Evolutionary conservation across 2,797 vertebrate species (phyloP), one percentile per base, ranked within the genome.

Genomic region (Etheostoma nigrum): DNA sequence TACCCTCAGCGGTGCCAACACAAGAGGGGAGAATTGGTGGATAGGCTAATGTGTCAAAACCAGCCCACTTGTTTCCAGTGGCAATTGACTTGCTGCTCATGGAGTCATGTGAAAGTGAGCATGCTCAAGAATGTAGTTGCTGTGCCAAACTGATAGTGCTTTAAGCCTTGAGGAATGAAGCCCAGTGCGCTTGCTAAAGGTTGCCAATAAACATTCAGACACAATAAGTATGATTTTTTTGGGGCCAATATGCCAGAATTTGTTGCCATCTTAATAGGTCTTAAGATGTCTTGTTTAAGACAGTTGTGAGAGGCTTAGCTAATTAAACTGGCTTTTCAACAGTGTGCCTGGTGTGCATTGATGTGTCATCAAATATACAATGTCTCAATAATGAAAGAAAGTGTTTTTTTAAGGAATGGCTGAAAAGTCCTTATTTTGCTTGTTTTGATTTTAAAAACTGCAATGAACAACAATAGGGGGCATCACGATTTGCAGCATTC

Each of bases 241-340:
- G 76, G 84, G 91, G 91, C 87, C 36, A 87, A 88, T 77, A 79
- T 84, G 91, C 83, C 89, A 85, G 86, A 81, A 79, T 88, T 87
- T 88, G 91, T 92, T 92, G 89, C 95, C 84, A 85, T 91, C 91
- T 93, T 92, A 92, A 93, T 93, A 92, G 85, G 86, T 86, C 82
- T 86, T 83, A 86, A 85, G 87, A 89, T 74, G 85, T 93, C 87
- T 92, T 83, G 81, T 91, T 92, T 86, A 83, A 85, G 85, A 88
- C 86, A 76, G 81, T 65, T 86, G 86, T 82, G 80, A 93, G 86
- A 91, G 81, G 79, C 86, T 90, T 77, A 84, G 85, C 90, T 94
- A 93, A 94, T 94, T 92, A 93, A 94, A 92, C 91, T 93, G 91
- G 92, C 92, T 90, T 83, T 79, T 83, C 85, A 84, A 86, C 88